These are phyloP conservation scores for Lasioglossum leucozonium DNA, from an alignment of 2,888 invertebrate genomes.

Conservation along the genomic window DNA sequence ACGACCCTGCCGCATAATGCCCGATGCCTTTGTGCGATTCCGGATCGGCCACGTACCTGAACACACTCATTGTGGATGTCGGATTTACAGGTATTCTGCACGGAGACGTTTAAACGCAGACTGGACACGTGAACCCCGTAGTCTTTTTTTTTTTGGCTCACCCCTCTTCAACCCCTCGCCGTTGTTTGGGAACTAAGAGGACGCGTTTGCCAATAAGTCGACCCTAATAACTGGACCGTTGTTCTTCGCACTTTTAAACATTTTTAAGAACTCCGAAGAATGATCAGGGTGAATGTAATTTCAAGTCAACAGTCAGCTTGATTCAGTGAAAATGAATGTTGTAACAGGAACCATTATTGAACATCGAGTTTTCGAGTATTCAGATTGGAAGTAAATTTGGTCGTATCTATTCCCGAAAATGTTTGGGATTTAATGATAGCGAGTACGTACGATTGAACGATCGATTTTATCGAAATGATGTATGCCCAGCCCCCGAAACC, in stretches of 20 bases:
- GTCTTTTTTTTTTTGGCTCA: background rate
- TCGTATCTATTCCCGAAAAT: background rate
- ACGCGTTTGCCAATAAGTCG: background rate
- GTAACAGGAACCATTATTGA: background rate
- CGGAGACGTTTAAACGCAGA: constrained; percentile 1
- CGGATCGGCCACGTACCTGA: constrained; percentile 5
- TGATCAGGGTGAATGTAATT: no score
- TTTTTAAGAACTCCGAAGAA: no score
- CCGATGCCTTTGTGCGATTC: constrained; percentile 8
- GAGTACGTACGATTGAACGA: no score
- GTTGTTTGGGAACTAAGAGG: background rate
- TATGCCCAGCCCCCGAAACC: background rate
- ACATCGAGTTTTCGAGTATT: background rate
- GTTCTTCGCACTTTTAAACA: background rate
- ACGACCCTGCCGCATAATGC: constrained; percentile 30
- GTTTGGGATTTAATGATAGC: background rate
- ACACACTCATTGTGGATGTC: background rate
- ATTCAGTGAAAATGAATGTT: no score
- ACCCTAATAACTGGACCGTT: background rate
- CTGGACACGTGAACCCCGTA: background rate
- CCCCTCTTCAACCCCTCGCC: background rate
- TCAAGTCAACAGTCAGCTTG: no score
- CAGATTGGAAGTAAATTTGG: background rate
- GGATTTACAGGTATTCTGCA: constrained; percentile 4
- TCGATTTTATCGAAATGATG: background rate